Conservation (phyloP, 2,888 invertebrate genomes). For the Macrophya alboannulata region DNA sequence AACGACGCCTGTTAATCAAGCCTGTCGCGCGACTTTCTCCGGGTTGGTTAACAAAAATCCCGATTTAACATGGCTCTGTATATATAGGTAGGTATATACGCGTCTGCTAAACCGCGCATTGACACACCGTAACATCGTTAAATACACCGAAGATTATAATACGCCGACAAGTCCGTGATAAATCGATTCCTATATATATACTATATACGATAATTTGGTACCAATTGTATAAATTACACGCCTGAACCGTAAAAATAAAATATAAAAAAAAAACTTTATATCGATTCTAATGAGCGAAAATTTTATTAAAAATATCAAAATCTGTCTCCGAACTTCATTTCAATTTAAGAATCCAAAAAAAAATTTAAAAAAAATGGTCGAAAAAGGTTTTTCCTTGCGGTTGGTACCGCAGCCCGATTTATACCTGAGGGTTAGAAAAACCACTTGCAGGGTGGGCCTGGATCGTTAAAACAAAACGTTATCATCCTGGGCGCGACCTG, state of each 20-base stretch:
- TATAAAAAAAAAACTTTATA: background rate
- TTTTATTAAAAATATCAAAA: background rate
- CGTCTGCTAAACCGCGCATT: background rate
- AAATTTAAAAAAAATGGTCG: too few relatives aligned
- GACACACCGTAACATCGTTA: slow-evolving; percentile 6
- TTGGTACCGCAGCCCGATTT: background rate
- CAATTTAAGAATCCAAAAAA: background rate
- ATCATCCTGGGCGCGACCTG: background rate
- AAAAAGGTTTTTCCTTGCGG: background rate
- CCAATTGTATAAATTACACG: background rate
- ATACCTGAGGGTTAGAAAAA: background rate
- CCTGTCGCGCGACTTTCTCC: slow-evolving; percentile 19
- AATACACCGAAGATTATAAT: background rate
- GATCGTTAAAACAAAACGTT: slow-evolving; percentile 2
- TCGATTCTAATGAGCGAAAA: background rate
- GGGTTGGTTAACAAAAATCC: slow-evolving; percentile 15
- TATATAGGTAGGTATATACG: background rate
- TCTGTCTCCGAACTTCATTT: background rate
- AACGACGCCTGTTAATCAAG: slow-evolving; percentile 29
- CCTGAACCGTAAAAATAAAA: background rate
- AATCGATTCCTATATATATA: background rate
- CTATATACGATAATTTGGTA: background rate
- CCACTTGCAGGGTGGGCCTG: background rate
- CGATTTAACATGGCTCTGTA: background rate
- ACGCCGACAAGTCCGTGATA: background rate